Evolutionary conservation across 2,888 invertebrate species (phyloP).

Genomic region (Dascillus cervinus): DNA sequence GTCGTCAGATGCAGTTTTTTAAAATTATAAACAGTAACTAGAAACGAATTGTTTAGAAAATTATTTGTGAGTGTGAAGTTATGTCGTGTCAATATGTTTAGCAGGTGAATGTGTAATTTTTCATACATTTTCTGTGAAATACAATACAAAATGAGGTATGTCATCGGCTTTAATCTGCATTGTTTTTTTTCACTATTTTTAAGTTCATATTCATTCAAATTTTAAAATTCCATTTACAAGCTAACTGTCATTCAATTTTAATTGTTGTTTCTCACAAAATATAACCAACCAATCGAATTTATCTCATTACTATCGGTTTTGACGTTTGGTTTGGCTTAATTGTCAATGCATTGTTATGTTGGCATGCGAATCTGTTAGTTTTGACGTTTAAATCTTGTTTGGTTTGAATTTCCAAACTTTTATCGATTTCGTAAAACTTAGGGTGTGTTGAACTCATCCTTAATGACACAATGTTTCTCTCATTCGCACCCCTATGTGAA

Average conservation of each 20-base stretch:
- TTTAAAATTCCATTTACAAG: too few species aligned
- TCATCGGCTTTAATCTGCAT: conserved; percentile 8
- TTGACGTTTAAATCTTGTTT: too few species aligned
- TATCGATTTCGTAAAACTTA: conserved; percentile 36
- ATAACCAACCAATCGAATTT: too few species aligned
- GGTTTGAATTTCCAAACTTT: conserved; percentile 22
- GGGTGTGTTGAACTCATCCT: conserved; percentile 38
- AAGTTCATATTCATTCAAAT: too few species aligned
- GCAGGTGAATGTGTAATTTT: conserved; percentile 23
- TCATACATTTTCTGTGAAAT: conserved; percentile 27
- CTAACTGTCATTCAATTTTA: too few species aligned
- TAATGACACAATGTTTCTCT: conserved; percentile 12
- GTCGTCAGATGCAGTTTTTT: conserved; percentile 14
- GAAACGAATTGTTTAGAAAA: neutral
- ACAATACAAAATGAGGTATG: conserved; percentile 30
- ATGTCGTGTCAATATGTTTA: conserved; percentile 21
- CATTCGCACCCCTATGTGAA: conserved; percentile 22
- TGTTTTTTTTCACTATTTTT: too few species aligned
- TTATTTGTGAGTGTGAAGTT: neutral
- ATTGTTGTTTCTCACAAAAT: too few species aligned
- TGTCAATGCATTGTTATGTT: too few species aligned
- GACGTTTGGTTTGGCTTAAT: too few species aligned
- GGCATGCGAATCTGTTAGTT: too few species aligned
- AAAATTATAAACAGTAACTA: conserved; percentile 4
- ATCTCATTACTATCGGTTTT: too few species aligned